A percentile compares a stretch with the other conserved stretches of the same genome.
These are phyloP conservation scores for Tokudaia tokunoshimensis DNA, from an alignment of 2,797 vertebrate genomes.

Conservation along the genomic window DNA sequence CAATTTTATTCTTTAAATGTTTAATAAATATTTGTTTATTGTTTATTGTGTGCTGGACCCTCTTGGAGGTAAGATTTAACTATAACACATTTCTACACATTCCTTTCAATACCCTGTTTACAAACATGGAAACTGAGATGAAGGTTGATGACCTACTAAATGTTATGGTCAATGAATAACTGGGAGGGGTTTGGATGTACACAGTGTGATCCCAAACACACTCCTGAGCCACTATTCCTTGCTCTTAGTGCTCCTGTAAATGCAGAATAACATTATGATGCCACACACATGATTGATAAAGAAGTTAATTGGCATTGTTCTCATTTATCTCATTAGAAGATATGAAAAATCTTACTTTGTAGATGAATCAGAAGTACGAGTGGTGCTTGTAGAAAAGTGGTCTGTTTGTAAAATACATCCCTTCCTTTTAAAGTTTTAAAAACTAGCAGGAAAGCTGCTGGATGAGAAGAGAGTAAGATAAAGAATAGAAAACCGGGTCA, in stretches of 20 bases:
- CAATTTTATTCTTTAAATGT: slow-evolving; percentile 17
- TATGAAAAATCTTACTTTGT: neutral
- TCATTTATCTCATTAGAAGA: slow-evolving; percentile 32
- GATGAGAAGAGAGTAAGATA: slow-evolving; percentile 22
- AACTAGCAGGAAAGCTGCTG: neutral
- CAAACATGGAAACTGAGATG: slow-evolving; percentile 32
- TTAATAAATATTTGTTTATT: neutral
- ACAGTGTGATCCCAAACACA: neutral
- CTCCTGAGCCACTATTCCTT: neutral
- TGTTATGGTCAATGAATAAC: neutral
- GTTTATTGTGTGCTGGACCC: neutral
- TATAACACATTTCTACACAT: neutral
- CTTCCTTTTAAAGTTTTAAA: slow-evolving; percentile 19
- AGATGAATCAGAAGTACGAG: slow-evolving; percentile 1
- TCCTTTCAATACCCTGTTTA: neutral
- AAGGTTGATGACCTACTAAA: neutral
- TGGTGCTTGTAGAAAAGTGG: neutral
- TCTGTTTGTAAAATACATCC: neutral
- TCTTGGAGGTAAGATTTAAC: neutral
- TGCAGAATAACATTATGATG: neutral
- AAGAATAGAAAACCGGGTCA: slow-evolving; percentile 65
- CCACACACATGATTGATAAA: neutral
- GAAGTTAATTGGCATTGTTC: neutral
- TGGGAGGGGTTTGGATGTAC: neutral
- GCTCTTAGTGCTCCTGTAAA: neutral